Percentiles rank a stretch among this genome's conserved stretches.
Evolutionary conservation across 2,113 vertebrate species (phyloP).

Genomic region (Ceyx margarethae): DNA sequence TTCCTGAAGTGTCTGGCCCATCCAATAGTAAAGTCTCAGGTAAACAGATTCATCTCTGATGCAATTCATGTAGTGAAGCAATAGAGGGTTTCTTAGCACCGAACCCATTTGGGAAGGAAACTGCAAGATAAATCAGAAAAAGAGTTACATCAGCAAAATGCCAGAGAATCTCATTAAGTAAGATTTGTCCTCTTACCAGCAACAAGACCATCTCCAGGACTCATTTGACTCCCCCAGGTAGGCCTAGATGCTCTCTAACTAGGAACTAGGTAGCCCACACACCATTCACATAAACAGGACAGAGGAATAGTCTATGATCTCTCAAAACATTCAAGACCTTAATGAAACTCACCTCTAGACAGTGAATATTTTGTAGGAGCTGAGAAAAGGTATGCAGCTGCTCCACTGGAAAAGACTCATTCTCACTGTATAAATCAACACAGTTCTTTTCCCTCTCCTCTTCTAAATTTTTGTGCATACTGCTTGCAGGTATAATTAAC

Average conservation of each 20-base stretch:
- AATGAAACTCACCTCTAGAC: conserved; percentile 82
- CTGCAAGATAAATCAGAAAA: conserved; percentile 65
- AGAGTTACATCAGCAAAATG: neutral
- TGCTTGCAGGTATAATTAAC: conserved; percentile 67
- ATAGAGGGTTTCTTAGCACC: conserved; percentile 82
- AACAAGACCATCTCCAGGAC: neutral
- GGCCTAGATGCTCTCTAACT: neutral
- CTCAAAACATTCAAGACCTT: neutral
- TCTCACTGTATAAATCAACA: neutral
- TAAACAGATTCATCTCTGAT: conserved; percentile 85
- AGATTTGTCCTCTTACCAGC: neutral
- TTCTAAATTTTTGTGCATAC: neutral
- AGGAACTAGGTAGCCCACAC: neutral
- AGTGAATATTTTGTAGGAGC: conserved; percentile 85
- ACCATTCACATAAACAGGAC: neutral
- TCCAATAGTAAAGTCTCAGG: conserved; percentile 90
- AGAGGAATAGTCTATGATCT: neutral
- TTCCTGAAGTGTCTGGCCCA: conserved; percentile 87
- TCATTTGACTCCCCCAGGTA: neutral
- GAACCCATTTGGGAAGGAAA: conserved; percentile 94
- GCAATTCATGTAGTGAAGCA: conserved; percentile 91
- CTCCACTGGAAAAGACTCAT: conserved; percentile 76
- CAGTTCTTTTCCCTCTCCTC: neutral
- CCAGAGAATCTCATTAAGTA: neutral
- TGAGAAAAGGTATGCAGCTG: conserved; percentile 83